Base-by-base conservation (phyloP, 2,888 invertebrate genomes). In the Drosophila fungiperda region DNA sequence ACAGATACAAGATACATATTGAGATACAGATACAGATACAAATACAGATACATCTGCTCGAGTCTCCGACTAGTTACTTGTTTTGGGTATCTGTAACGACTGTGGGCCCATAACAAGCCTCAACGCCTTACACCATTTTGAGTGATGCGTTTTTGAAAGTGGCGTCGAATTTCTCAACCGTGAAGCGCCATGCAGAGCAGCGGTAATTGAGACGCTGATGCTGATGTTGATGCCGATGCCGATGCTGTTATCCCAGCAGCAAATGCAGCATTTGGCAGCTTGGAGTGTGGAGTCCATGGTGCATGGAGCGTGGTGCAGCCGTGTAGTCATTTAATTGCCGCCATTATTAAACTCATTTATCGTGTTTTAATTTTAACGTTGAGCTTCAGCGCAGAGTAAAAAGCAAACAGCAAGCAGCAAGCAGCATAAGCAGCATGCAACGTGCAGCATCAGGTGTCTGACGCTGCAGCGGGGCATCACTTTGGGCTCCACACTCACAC, bases 261-360 rank as follows among this genome's bases (percentile, higher is more conserved):
- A 29, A 53, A 63, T 38, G 12, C 48, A 32, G 50, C 23, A 45
- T 45, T 23, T 45, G 15, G n/a, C 12, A 54, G 36, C 40, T 68
- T 62, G 68, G 52, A 63, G 76, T 42, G 40, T 66, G 66, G 65
- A 35, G 17, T 55, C 71, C 50, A 49, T 45, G 65, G 20, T 49
- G 68, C 62, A 52, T 66, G 79, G 40, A 66, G 71, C 73, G 59
- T 80, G 69, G 73, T 75, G 69, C 71, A 63, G 74, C 68, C 69
- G 76, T 77, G 83, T 82, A 88, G 78, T 74, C 83, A 75, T 89
- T 90, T 89, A 89, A 90, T 89, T 89, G 90, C 90, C 82, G 81
- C 90, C 90, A 89, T 90, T 90, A 90, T 90, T 90, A 89, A 89
- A 90, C 89, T 87, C 90, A 90, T 89, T 90, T 90, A 90, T 88